phyloP scores from a whole-genome alignment of 2,797 vertebrate genomes.

The Psittacula echo region DNA sequence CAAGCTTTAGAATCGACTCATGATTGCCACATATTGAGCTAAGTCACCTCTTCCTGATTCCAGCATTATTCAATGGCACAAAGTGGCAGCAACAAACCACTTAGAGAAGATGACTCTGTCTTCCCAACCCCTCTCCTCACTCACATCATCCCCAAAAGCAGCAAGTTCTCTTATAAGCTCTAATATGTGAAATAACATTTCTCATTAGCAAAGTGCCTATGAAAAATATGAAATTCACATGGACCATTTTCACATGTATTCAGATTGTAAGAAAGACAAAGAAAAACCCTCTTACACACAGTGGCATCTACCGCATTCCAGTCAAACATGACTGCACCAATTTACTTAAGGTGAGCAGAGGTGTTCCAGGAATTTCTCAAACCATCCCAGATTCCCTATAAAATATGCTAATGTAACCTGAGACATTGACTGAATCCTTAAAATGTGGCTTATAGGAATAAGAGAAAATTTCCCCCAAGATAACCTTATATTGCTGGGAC shows the following conservation, averaged over 20 bases:
- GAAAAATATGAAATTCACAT: not conserved
- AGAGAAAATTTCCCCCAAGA: not conserved
- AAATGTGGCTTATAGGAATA: not conserved
- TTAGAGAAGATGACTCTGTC: not conserved
- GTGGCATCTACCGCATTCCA: not conserved
- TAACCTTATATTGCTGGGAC: not conserved
- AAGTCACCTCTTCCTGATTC: not conserved
- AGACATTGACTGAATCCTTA: not conserved
- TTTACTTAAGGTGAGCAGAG: not conserved
- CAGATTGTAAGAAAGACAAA: not conserved
- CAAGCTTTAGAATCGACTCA: not conserved
- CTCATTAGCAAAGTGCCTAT: not conserved
- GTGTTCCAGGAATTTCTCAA: not conserved
- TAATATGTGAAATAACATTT: not conserved
- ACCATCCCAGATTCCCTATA: not conserved
- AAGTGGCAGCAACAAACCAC: not conserved
- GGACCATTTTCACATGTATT: not conserved
- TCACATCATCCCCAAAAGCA: not conserved
- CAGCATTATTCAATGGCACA: not conserved
- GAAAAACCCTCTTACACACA: fast-evolving
- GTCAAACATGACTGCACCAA: not conserved
- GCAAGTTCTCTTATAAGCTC: not conserved
- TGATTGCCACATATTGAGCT: not conserved
- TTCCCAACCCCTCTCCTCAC: not conserved
- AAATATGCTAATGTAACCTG: not conserved